Base-by-base conservation (phyloP, 1,140 invertebrate species). In the Pogonomyrmex barbatus region DNA sequence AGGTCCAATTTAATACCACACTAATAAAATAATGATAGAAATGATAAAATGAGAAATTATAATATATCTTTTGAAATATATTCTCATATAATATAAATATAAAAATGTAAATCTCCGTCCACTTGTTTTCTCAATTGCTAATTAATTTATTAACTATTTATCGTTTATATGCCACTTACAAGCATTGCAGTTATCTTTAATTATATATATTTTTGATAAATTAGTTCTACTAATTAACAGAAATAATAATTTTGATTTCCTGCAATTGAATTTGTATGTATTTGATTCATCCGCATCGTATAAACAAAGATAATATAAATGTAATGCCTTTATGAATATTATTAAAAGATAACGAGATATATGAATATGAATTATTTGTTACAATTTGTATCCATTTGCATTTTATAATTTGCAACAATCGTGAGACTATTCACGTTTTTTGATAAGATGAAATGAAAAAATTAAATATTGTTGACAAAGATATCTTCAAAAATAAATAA, bases 191-290 rank as follows among this genome's bases (percentile, higher is more conserved):
- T 9, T 17, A 52, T 24, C 50, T 65, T 52, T 45, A 47, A 65
- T 78, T n/a, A 54, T 65, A 60, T 17, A 39, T 9, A 1, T 47
- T 78, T 65, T 47, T 63, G 42, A 65, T 77, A 47, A 50, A 63
- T 78, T 14, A 47, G 42, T 50, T 78, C 39, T 79, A 67, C 2
- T 56, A 67, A 52, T 76, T 76, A 76, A 62, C 2, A 60, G 39
- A 12, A 76, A 17, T 79, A 39, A 56, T 50, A 67, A 79, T 79
- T 79, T 67, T 67, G 60, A 79, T 79, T 52, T 67, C n/a, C 33
- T 52, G 33, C 36, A 67, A 10, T 52, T 47, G 8, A 10, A 6
- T 75, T n/a, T 52, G 17, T 71, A 52, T 10, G 45, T 10, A 45
- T 68, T 79, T 54, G 62, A 79, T 39, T 58, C 6, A 52, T 42